Evolutionary conservation across 1,140 invertebrate species (phyloP).

Genomic region (Drosophila yakuba): DNA sequence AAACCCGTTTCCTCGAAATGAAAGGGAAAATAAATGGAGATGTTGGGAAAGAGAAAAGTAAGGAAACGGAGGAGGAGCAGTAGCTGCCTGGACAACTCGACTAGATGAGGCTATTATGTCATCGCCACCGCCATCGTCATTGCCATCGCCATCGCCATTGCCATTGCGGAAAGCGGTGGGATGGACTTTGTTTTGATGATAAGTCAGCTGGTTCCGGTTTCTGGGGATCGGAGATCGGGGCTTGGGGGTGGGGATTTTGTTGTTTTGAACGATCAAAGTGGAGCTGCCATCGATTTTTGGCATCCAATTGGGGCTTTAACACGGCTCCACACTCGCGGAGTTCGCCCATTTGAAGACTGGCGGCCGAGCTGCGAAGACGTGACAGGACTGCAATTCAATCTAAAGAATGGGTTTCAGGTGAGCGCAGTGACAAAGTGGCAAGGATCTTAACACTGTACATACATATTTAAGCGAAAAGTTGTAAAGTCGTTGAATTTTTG

Average conservation of each 20-base stretch:
- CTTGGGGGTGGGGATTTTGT: conserved; percentile 7
- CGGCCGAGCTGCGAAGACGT: conserved; percentile 58
- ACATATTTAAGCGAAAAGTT: not conserved
- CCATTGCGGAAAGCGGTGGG: conserved; percentile 56
- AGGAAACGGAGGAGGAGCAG: not conserved
- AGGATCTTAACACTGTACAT: not conserved
- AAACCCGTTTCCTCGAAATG: conserved; percentile 53
- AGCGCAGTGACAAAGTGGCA: conserved; percentile 2
- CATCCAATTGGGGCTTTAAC: conserved; percentile 40
- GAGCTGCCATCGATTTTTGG: conserved; percentile 40
- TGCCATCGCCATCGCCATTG: conserved; percentile 2
- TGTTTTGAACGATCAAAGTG: conserved; percentile 36
- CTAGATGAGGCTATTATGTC: conserved; percentile 69
- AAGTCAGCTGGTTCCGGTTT: conserved; percentile 49
- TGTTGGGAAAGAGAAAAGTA: not conserved
- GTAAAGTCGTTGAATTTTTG: no score
- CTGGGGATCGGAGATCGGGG: no score
- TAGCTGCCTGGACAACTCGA: conserved; percentile 31
- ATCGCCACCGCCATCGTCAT: conserved; percentile 37
- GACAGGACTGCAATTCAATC: conserved; percentile 11
- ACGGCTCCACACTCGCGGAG: conserved; percentile 22
- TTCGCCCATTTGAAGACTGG: conserved; percentile 53
- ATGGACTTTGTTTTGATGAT: conserved; percentile 52
- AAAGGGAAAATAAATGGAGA: conserved; percentile 56
- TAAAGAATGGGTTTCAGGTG: conserved; percentile 70